phyloP scores from a whole-genome alignment of 64 coral and sea anemone species.

The Acropora tenuis region DNA sequence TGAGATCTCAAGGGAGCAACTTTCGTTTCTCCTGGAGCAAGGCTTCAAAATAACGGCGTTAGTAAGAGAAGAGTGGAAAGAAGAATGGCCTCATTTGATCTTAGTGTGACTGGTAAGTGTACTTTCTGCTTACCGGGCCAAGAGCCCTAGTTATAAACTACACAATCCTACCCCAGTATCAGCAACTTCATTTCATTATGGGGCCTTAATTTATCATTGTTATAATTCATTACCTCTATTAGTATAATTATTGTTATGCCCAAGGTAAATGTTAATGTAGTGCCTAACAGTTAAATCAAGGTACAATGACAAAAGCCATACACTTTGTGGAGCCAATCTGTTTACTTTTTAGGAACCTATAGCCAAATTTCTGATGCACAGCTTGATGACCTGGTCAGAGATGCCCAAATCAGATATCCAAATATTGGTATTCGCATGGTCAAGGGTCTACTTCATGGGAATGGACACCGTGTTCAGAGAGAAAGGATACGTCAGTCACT shows the following conservation, averaged over 20 bases:
- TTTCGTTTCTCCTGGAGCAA: constrained; percentile 57
- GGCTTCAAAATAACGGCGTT: constrained; percentile 37
- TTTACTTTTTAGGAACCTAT: constrained; percentile 42
- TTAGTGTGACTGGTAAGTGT: constrained; percentile 50
- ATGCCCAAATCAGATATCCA: constrained; percentile 24
- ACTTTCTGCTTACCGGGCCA: background rate
- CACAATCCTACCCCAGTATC: background rate
- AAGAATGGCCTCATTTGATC: constrained; percentile 28
- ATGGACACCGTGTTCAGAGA: constrained; percentile 67
- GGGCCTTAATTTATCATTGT: background rate
- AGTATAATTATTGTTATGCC: background rate
- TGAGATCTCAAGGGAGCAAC: constrained; percentile 61
- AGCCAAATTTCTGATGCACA: constrained; percentile 52
- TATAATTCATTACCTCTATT: background rate
- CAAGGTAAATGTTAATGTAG: background rate
- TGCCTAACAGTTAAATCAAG: background rate
- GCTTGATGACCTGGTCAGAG: constrained; percentile 40
- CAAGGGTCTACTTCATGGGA: constrained; percentile 38
- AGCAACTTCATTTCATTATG: background rate
- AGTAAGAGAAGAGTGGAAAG: constrained; percentile 37
- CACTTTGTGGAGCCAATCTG: background rate
- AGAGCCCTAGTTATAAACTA: background rate
- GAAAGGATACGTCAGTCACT: constrained; percentile 63
- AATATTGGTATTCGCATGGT: constrained; percentile 63
- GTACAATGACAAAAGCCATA: background rate